phyloP scores from a whole-genome alignment of 2,888 invertebrate genomes.

The Folsomia manolachei region DNA sequence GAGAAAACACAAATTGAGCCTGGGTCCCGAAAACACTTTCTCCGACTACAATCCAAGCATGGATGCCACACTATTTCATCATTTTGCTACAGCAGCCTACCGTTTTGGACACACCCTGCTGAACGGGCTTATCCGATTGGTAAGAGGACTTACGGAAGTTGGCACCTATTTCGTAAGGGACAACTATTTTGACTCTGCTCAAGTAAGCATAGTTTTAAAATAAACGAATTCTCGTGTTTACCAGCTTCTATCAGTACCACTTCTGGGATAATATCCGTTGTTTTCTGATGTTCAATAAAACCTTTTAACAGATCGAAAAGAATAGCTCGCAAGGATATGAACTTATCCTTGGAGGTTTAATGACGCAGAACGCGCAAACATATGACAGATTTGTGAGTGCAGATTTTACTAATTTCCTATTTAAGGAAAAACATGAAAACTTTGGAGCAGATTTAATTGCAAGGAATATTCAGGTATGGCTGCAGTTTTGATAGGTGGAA shows the following conservation, averaged over 20 bases:
- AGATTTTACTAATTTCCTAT: conserved; percentile 38
- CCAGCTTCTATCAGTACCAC: no score
- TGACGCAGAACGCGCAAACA: conserved; percentile 39
- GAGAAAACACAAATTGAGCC: conserved; percentile 16
- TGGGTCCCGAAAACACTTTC: not conserved
- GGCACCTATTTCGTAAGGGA: conserved; percentile 45
- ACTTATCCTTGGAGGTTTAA: conserved; percentile 39
- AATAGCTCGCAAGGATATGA: conserved; percentile 35
- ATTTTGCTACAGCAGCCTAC: conserved; percentile 15
- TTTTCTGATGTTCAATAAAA: no score
- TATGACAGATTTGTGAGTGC: conserved; percentile 41
- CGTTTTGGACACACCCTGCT: conserved; percentile 45
- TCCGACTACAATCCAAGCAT: conserved; percentile 1
- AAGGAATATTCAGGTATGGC: conserved; percentile 33
- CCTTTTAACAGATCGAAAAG: conserved; percentile 26
- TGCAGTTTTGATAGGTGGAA: not conserved
- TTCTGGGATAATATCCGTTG: not conserved
- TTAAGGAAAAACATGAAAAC: conserved; percentile 32
- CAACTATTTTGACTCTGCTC: conserved; percentile 47
- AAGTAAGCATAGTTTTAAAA: conserved; percentile 25
- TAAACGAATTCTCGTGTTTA: not conserved
- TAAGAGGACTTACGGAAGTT: conserved; percentile 2
- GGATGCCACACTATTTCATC: conserved; percentile 14
- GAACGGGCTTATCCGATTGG: conserved; percentile 34
- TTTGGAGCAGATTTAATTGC: conserved; percentile 45